Percentiles rank a stretch among this genome's conserved stretches.
Evolutionary conservation across 2,797 vertebrate genomes (phyloP).

Genomic region (Cuculus canorus): DNA sequence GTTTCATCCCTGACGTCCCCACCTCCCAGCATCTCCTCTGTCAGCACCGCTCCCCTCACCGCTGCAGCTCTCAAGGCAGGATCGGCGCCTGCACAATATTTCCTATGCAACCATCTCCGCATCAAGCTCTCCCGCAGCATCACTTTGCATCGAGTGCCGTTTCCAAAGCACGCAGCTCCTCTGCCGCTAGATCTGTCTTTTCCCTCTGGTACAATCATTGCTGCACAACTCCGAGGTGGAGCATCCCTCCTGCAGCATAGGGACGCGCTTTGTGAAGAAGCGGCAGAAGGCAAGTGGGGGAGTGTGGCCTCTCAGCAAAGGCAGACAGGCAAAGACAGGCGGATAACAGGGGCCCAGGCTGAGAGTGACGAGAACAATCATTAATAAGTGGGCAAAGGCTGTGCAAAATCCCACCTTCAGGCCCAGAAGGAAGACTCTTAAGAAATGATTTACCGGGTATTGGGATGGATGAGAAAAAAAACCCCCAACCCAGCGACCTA

Average conservation of each 20-base stretch:
- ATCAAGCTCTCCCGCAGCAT: background rate
- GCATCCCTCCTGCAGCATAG: background rate
- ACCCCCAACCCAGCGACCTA: background rate
- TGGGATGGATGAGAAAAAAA: background rate
- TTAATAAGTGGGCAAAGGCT: background rate
- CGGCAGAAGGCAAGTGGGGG: background rate
- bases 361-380: background rate
- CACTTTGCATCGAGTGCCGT: fast-evolving
- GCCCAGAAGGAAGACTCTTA: background rate
- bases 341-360: background rate
- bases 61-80: background rate
- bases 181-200: fast-evolving
- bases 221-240: background rate
- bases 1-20: fast-evolving
- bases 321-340: background rate
- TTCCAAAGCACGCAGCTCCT: background rate
- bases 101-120: no score
- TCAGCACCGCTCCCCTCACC: background rate
- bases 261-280: background rate
- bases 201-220: background rate
- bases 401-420: background rate
- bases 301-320: background rate
- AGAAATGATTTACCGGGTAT: background rate
- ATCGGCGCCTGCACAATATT: background rate
- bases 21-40: background rate